Percentiles rank a stretch among this genome's conserved stretches.
Evolutionary conservation across 2,113 vertebrate species (phyloP).

Genomic region (Otus sunia): DNA sequence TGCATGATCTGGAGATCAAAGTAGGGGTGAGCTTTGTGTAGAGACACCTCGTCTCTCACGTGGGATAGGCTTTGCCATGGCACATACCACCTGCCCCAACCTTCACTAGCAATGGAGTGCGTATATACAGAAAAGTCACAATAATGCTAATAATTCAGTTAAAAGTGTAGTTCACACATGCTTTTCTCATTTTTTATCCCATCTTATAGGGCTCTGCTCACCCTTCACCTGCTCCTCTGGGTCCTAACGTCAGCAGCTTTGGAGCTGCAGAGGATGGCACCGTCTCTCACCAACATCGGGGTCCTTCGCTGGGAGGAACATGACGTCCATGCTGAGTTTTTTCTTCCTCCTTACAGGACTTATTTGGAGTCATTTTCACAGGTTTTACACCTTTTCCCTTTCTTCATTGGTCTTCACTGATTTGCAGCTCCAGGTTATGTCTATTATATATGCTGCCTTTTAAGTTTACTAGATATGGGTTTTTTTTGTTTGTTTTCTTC

Average conservation of each 20-base stretch:
- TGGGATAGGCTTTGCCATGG: background rate
- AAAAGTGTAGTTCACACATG: too few species aligned
- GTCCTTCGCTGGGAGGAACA: background rate
- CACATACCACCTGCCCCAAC: background rate
- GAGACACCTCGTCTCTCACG: background rate
- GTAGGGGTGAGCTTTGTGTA: background rate
- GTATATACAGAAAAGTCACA: background rate
- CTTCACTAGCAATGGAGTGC: background rate
- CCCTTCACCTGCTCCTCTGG: too few species aligned
- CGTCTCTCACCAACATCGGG: fast-evolving
- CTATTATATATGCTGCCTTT: fast-evolving
- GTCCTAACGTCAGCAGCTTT: background rate
- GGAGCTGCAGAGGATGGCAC: background rate
- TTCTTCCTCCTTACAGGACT: background rate
- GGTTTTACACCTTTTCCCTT: background rate
- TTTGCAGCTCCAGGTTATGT: background rate
- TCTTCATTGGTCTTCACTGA: fast-evolving
- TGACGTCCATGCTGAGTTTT: background rate
- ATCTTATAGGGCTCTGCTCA: background rate
- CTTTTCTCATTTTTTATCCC: background rate
- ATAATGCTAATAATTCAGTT: background rate
- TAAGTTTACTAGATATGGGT: background rate
- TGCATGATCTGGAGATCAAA: background rate
- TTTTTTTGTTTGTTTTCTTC: background rate
- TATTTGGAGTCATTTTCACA: background rate